Conservation (phyloP, 2,113 vertebrate genomes). For the Gymnogyps californianus region DNA sequence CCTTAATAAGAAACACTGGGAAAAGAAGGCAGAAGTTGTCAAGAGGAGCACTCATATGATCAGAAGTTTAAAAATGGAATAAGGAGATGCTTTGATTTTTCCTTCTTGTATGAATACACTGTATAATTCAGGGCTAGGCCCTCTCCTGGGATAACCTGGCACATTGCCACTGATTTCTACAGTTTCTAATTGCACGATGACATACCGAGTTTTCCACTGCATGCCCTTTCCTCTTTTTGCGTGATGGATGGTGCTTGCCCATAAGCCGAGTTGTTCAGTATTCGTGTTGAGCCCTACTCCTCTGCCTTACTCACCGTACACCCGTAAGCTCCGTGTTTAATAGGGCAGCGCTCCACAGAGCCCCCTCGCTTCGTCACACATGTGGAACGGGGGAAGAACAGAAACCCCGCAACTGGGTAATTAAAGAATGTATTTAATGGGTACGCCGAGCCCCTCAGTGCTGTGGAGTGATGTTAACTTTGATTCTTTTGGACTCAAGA, state of each 20-base stretch:
- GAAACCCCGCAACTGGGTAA: background rate
- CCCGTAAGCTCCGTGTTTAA: background rate
- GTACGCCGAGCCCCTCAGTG: background rate
- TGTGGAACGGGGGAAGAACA: background rate
- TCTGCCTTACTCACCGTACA: background rate
- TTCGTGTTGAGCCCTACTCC: rapidly evolving
- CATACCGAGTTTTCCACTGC: background rate
- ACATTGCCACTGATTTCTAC: background rate
- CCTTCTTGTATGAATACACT: background rate
- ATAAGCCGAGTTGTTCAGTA: background rate
- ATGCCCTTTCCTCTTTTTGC: background rate
- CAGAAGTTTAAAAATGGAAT: background rate
- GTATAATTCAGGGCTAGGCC: background rate
- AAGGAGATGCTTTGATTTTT: background rate
- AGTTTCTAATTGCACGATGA: background rate
- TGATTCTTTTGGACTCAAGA: background rate
- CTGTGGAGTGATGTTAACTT: background rate
- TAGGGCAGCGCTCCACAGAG: background rate
- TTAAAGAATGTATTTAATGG: background rate
- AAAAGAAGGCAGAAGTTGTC: background rate
- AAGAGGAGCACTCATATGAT: background rate
- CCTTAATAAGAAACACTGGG: background rate
- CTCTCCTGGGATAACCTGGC: background rate
- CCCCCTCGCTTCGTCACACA: background rate
- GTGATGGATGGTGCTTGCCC: background rate